A percentile compares a stretch with the other conserved stretches of the same genome.
These are phyloP conservation scores for Pterocles gutturalis DNA, from an alignment of 2,113 vertebrate genomes.

Conservation along the genomic window DNA sequence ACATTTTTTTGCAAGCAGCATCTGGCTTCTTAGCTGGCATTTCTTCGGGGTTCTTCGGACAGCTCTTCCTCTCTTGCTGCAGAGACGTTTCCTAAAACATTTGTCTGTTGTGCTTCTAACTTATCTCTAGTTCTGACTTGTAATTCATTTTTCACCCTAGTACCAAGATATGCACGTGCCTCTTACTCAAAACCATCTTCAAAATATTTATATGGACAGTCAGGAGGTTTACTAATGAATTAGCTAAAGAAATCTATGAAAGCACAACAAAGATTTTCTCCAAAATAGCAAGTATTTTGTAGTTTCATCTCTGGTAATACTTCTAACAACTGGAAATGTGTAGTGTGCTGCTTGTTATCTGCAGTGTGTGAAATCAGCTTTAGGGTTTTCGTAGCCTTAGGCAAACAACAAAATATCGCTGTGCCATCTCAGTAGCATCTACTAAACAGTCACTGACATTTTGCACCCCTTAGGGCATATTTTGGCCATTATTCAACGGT, in stretches of 20 bases:
- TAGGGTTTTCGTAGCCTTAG: background rate
- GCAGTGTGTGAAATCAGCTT: background rate
- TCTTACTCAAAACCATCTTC: background rate
- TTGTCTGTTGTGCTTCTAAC: background rate
- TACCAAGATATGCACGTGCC: background rate
- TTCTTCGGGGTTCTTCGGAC: slow-evolving; percentile 9
- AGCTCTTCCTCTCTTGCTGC: slow-evolving; percentile 7
- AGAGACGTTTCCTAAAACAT: background rate
- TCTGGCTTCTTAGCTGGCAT: slow-evolving; percentile 57
- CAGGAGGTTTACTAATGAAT: background rate
- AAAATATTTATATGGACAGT: background rate
- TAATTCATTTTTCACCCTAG: background rate
- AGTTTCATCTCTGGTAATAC: background rate
- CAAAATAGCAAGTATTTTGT: background rate
- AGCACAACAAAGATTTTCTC: background rate
- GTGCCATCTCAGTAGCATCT: background rate
- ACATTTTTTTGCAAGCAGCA: slow-evolving; percentile 58
- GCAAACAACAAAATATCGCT: background rate
- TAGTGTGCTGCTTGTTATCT: background rate
- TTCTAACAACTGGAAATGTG: background rate
- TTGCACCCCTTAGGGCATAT: background rate
- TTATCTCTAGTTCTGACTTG: background rate
- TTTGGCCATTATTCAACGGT: background rate
- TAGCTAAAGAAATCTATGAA: background rate
- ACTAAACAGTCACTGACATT: background rate